Conservation (phyloP, 2,888 invertebrate species). For the Oscheius sp. region DNA sequence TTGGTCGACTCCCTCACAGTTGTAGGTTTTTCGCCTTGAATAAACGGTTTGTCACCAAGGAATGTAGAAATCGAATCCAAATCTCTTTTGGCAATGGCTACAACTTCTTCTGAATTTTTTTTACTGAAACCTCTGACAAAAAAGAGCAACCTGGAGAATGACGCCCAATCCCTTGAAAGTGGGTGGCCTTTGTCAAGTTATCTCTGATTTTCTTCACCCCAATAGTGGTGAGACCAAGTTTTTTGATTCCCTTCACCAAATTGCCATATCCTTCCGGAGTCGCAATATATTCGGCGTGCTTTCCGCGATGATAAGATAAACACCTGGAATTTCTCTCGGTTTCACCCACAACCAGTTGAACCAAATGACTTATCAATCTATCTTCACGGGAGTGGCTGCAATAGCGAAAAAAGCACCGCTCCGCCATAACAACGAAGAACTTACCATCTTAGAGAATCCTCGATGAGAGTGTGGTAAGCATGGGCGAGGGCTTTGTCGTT, state of each 20-base stretch:
- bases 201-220: constrained; percentile 20
- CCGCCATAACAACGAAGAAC: not conserved
- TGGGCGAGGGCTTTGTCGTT: constrained; percentile 48
- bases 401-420: too few species aligned
- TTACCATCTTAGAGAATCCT: constrained; percentile 58
- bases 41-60: constrained; percentile 66
- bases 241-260: constrained; percentile 53
- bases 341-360: not conserved
- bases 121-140: too few species aligned
- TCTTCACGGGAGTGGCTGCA: too few species aligned
- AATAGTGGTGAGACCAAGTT: constrained; percentile 50
- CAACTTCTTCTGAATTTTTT: constrained; percentile 70
- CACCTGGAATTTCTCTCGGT: constrained; percentile 31
- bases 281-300: constrained; percentile 48
- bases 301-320: constrained; percentile 46
- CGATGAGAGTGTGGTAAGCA: constrained; percentile 57
- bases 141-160: too few species aligned
- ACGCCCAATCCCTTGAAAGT: constrained; percentile 71
- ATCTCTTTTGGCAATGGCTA: constrained; percentile 69
- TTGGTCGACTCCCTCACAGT: constrained; percentile 33
- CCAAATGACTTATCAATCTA: constrained; percentile 1
- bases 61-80: constrained; percentile 70
- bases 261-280: constrained; percentile 48
- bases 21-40: constrained; percentile 54
- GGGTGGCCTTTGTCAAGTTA: not conserved